Percentiles rank a stretch among this genome's conserved stretches.
These are phyloP conservation scores for Seira sanloemensis DNA, from an alignment of 2,888 invertebrate genomes.

Conservation along the genomic window DNA sequence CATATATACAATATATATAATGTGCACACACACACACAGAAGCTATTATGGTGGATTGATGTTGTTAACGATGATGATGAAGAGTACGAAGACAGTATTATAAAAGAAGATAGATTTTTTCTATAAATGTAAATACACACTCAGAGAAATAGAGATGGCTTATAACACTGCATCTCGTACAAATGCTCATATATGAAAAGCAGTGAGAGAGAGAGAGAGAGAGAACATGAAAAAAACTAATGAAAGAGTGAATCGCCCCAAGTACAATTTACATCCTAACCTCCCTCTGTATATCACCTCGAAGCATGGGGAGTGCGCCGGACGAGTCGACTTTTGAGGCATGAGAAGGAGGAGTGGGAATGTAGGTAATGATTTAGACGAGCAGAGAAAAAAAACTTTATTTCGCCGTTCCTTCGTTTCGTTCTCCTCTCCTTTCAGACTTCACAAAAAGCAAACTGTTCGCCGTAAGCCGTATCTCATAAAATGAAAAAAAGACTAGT, in stretches of 20 bases:
- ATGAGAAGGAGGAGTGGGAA: background rate
- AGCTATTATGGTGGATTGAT: slow-evolving; percentile 25
- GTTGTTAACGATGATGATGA: slow-evolving; percentile 42
- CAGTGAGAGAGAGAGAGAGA: background rate
- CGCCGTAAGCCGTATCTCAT: slow-evolving; percentile 7
- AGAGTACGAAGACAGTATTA: slow-evolving; percentile 17
- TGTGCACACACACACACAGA: too few species aligned
- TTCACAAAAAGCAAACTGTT: background rate
- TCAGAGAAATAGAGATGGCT: background rate
- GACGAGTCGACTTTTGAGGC: background rate
- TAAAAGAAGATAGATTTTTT: background rate
- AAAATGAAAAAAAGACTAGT: too few species aligned
- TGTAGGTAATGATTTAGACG: background rate
- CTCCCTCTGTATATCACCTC: background rate
- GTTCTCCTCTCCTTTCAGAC: slow-evolving; percentile 1
- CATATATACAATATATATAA: too few species aligned
- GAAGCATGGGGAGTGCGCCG: background rate
- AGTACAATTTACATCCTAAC: slow-evolving; percentile 47
- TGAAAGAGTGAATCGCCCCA: slow-evolving; percentile 63
- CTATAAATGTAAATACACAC: slow-evolving; percentile 18
- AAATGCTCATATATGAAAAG: background rate
- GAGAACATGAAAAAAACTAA: slow-evolving; percentile 43
- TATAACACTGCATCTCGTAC: background rate
- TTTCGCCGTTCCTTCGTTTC: slow-evolving; percentile 49
- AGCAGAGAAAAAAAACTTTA: slow-evolving; percentile 34